A percentile compares a stretch with the other conserved stretches of the same genome.
These are phyloP conservation scores for Cyprinodon tularosa DNA, from an alignment of 2,113 vertebrate species.

Conservation along the genomic window DNA sequence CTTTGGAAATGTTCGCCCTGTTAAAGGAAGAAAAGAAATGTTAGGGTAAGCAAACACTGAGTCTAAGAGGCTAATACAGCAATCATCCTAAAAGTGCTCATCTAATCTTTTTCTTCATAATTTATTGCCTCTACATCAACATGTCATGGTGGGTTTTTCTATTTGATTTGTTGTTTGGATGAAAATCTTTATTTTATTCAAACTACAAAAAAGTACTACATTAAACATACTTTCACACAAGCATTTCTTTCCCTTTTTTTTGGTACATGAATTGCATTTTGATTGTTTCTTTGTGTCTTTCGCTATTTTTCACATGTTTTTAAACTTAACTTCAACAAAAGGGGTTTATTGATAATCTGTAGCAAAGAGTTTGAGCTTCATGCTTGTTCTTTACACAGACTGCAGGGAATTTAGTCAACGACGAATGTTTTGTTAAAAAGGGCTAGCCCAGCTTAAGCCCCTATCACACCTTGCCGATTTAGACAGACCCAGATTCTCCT, in stretches of 20 bases:
- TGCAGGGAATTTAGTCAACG: too few relatives aligned
- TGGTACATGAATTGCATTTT: too few relatives aligned
- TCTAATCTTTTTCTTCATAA: too few relatives aligned
- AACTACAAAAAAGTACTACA: too few relatives aligned
- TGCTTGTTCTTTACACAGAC: background rate
- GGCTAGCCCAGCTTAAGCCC: background rate
- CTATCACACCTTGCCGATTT: too few relatives aligned
- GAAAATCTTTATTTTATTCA: too few relatives aligned
- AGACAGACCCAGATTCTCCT: too few relatives aligned
- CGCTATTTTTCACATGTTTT: background rate
- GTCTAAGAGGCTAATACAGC: conserved; percentile 11
- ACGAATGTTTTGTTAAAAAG: background rate
- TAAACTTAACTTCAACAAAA: background rate
- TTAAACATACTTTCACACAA: too few relatives aligned
- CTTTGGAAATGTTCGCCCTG: conserved; percentile 98
- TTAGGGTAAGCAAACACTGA: conserved; percentile 18
- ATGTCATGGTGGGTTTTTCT: too few relatives aligned
- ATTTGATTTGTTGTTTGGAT: too few relatives aligned
- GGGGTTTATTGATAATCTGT: background rate
- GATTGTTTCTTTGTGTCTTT: background rate
- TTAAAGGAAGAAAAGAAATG: conserved; percentile 42
- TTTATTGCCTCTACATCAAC: too few relatives aligned
- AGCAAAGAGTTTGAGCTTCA: background rate
- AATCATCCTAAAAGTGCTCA: background rate
- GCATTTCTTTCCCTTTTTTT: too few relatives aligned